Conservation (phyloP, 2,113 vertebrate species). For the Rhabdornis inornatus region DNA sequence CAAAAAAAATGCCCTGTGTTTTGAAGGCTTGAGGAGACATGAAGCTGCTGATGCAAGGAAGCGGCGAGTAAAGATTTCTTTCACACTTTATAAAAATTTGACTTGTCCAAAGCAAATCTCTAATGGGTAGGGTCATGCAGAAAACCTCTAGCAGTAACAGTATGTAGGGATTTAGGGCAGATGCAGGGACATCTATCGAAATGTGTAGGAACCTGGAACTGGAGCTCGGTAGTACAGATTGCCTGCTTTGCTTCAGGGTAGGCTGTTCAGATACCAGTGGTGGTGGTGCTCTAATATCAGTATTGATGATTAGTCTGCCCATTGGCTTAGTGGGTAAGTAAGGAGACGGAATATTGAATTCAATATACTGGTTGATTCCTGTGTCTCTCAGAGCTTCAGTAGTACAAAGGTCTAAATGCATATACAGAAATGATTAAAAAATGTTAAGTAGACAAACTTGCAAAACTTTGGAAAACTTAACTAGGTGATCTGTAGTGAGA, state of each 20-base stretch:
- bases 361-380: background rate
- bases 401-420: background rate
- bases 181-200: background rate
- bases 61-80: background rate
- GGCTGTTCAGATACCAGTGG: background rate
- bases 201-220: background rate
- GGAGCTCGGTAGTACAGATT: background rate
- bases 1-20: background rate
- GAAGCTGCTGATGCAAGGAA: background rate
- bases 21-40: background rate
- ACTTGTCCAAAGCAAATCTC: background rate
- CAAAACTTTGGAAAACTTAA: background rate
- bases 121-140: background rate
- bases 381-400: background rate
- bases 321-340: background rate
- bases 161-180: background rate
- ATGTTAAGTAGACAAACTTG: background rate
- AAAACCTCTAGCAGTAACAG: background rate
- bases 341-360: background rate
- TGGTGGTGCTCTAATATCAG: background rate
- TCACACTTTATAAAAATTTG: background rate
- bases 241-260: background rate
- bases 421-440: background rate
- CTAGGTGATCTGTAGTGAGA: background rate
- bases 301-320: background rate